phyloP scores from a whole-genome alignment of 2,797 vertebrate genomes.

The Knipowitschia caucasica region DNA sequence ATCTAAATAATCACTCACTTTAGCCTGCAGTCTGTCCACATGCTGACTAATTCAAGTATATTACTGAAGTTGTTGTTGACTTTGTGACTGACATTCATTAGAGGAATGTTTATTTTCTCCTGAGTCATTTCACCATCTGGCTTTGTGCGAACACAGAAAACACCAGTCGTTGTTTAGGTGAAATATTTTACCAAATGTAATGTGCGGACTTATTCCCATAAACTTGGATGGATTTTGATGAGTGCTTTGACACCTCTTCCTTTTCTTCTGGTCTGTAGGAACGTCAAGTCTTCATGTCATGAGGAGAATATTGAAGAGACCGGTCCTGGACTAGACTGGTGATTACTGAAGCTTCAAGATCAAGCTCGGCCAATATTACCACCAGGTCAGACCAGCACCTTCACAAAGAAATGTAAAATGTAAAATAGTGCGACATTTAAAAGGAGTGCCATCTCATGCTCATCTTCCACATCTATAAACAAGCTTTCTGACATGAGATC shows the following conservation, averaged over 20 bases:
- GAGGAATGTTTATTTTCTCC: constrained; percentile 35
- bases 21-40: background rate
- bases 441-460: too few relatives aligned
- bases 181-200: too few relatives aligned
- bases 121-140: constrained; percentile 43
- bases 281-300: constrained; percentile 37
- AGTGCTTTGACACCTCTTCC: background rate
- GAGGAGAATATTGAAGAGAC: constrained; percentile 30
- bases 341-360: constrained; percentile 15
- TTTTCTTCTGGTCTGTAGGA: constrained; percentile 28
- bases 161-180: constrained; percentile 6
- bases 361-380: constrained; percentile 14
- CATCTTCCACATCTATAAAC: too few relatives aligned
- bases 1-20: background rate
- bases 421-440: too few relatives aligned
- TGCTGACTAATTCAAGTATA: constrained; percentile 13
- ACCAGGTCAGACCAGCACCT: constrained; percentile 34
- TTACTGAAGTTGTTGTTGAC: constrained; percentile 19
- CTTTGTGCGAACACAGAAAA: constrained; percentile 17
- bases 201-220: too few relatives aligned
- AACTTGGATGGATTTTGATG: too few relatives aligned
- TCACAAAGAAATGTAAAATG: too few relatives aligned
- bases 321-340: constrained; percentile 36
- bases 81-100: too few relatives aligned
- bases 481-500: too few relatives aligned